Conservation (phyloP, 2,797 vertebrate genomes). For the Eidolon dupreanum region DNA sequence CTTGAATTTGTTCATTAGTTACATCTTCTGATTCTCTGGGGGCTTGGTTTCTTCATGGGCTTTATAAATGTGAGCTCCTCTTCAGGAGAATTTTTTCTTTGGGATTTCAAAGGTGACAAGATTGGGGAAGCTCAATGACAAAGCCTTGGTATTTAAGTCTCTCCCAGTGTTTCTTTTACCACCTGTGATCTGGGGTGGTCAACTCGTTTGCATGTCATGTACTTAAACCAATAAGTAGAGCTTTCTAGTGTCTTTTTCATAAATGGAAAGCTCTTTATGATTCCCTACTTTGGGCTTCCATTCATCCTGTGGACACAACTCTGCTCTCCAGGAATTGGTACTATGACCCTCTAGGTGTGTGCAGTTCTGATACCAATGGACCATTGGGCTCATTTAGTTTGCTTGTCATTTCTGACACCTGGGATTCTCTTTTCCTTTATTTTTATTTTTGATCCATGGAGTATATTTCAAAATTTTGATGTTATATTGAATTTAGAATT, state of each 20-base stretch:
- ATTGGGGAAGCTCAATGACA: neutral
- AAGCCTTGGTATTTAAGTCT: neutral
- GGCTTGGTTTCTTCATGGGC: neutral
- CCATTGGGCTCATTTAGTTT: neutral
- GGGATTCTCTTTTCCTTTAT: neutral
- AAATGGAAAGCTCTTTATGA: neutral
- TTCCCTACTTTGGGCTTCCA: neutral
- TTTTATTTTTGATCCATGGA: slow-evolving; percentile 38
- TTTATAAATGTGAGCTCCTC: neutral
- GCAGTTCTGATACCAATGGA: neutral
- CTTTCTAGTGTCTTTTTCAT: neutral
- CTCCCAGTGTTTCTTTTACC: neutral
- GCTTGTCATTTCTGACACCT: slow-evolving; percentile 24
- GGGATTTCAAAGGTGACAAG: neutral
- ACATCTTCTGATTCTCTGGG: neutral
- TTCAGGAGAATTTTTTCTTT: neutral
- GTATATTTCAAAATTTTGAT: neutral
- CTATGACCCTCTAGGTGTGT: neutral
- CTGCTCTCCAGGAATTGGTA: neutral
- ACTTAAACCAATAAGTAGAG: neutral
- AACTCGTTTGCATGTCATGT: no score
- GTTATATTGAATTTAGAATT: neutral
- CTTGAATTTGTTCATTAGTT: neutral
- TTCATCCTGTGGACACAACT: neutral
- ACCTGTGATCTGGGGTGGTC: neutral